Percentiles rank a stretch among this genome's conserved stretches.
Evolutionary conservation across 2,888 invertebrate genomes (phyloP).

Genomic region (Sialis lutaria): DNA sequence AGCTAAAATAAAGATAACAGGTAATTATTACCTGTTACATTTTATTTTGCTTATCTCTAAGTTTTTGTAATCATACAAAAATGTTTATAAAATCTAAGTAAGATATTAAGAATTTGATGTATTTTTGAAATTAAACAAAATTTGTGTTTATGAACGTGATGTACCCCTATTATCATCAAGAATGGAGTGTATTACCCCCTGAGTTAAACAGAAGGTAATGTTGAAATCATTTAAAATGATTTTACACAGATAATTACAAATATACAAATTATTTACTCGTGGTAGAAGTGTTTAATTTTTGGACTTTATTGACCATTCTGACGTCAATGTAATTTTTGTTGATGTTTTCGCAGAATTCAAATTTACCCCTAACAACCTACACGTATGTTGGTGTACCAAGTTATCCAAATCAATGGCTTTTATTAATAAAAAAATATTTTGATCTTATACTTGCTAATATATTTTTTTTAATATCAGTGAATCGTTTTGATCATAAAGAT

Average conservation of each 20-base stretch:
- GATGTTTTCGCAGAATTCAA: too few relatives aligned
- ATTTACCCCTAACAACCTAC: too few relatives aligned
- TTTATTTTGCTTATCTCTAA: neutral
- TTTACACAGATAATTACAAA: slow-evolving; percentile 5
- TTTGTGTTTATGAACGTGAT: slow-evolving; percentile 16
- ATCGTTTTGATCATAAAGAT: neutral
- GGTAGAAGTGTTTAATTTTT: neutral
- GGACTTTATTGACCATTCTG: too few relatives aligned
- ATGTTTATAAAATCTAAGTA: too few relatives aligned
- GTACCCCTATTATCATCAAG: slow-evolving; percentile 54
- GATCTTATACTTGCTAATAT: neutral
- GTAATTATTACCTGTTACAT: slow-evolving; percentile 1
- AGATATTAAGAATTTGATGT: too few relatives aligned
- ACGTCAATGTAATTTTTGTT: too few relatives aligned
- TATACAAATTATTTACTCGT: slow-evolving; percentile 3
- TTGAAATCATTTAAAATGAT: slow-evolving; percentile 1
- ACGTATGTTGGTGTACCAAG: too few relatives aligned
- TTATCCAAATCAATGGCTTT: too few relatives aligned
- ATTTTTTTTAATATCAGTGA: neutral
- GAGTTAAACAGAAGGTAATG: slow-evolving; percentile 69
- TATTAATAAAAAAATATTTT: neutral
- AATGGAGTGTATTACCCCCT: slow-evolving; percentile 73
- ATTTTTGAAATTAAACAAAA: too few relatives aligned
- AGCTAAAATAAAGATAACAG: neutral
- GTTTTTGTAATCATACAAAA: too few relatives aligned